Evolutionary conservation across 2,888 invertebrate species (phyloP).

Genomic region (Romanomermis culicivorax): DNA sequence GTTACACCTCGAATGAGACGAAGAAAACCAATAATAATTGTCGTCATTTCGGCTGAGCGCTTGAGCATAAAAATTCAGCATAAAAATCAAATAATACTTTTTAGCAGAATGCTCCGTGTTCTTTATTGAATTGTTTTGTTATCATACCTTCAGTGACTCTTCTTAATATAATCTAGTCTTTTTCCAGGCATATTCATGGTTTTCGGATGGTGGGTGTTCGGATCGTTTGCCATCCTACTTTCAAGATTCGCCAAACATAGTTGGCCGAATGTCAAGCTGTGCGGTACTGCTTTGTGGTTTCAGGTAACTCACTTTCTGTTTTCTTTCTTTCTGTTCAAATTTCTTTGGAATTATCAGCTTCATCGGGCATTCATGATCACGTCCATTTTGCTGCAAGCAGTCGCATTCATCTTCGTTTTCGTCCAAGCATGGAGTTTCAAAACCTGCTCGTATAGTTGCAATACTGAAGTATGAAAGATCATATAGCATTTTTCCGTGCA

Average conservation of each 20-base stretch:
- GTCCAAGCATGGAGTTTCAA: neutral
- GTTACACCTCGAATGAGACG: no score
- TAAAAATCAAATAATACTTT: no score
- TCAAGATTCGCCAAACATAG: conserved; percentile 28
- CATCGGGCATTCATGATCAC: conserved; percentile 5
- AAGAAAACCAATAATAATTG: no score
- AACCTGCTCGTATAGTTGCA: neutral
- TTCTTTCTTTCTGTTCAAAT: neutral
- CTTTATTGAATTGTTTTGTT: no score
- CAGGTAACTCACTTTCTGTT: conserved; percentile 16
- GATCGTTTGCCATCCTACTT: conserved; percentile 27
- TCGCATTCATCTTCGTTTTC: neutral
- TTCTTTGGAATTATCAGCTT: neutral
- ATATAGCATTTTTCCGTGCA: no score
- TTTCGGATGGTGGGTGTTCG: conserved; percentile 30
- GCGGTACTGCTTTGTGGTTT: conserved; percentile 29
- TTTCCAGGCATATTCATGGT: conserved; percentile 27
- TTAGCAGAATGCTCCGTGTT: no score
- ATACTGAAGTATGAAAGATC: neutral
- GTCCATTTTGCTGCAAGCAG: neutral
- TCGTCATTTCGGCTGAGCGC: no score
- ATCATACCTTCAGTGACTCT: no score
- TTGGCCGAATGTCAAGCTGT: conserved; percentile 26
- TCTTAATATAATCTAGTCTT: no score
- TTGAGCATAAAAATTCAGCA: no score